Evolutionary conservation across 2,888 invertebrate genomes (phyloP), one percentile per base, ranked within the genome.

Genomic region (Tachina grossa): DNA sequence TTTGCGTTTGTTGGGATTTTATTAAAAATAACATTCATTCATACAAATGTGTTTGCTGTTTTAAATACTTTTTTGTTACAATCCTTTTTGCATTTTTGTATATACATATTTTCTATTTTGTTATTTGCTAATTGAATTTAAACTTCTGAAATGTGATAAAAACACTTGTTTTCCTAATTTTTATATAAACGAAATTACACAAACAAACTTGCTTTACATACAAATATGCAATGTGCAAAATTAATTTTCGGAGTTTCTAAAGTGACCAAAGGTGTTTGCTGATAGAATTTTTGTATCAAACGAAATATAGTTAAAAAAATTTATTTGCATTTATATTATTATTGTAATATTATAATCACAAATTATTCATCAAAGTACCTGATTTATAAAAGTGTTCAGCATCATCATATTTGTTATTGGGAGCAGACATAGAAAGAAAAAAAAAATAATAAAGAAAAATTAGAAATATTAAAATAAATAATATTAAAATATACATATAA

Each of bases 61-160:
- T n/a, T 47, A 22, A 78, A 81, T 59, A 77, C 55, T 75, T 75
- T 72, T 72, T 79, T 76, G 63, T 53, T 63, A 79, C 79, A 83
- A 83, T 74, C 79, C 53, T 75, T 41, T 83, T 83, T 75, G 19
- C 59, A 75, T 63, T 79, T 80, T 66, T 51, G 5, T 2, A 22
- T 2, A 22, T 53, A 14, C 43, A 72, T 68, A 74, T 59, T 69
- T 79, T 80, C 6, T 47, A 66, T 6, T 61, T 72, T 51, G 19
- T 59, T 47, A 45, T 53, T 43, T 22, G 11, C 1, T 55, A 79
- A 79, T 72, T 79, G 14, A 65, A 79, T 79, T 79, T 65, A 5
- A 79, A 65, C 63, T 72, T 45, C 22, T 65, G 57, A 72, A 80
- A 69, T 55, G 65, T 72, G 22, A 72, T 57, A 80, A 80, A 31